These are phyloP conservation scores for Pecten maximus DNA, from an alignment of 2,888 invertebrate species.

Conservation along the genomic window DNA sequence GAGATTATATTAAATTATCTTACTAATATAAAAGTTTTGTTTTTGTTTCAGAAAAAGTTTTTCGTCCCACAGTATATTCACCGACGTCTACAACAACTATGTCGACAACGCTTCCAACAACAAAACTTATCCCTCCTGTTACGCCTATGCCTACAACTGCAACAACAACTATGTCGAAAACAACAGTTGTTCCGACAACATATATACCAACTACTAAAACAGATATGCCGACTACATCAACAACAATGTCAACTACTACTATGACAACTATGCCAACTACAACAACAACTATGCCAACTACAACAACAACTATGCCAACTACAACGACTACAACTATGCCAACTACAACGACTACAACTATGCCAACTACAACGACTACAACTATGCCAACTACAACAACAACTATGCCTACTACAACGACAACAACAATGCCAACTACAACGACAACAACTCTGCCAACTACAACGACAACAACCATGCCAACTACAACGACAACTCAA, in stretches of 20 bases:
- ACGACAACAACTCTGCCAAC: not conserved
- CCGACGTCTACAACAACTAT: conserved; percentile 19
- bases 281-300: not conserved
- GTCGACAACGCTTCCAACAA: not conserved
- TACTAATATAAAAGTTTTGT: too few species aligned
- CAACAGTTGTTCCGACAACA: not conserved
- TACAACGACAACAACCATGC: conserved; percentile 19
- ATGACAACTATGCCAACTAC: conserved; percentile 2
- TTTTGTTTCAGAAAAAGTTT: not conserved
- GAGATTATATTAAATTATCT: not conserved
- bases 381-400: conserved; percentile 28
- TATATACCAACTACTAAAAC: not conserved
- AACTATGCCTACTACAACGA: not conserved
- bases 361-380: not conserved
- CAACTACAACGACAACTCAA: not conserved
- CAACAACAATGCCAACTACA: not conserved
- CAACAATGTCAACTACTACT: not conserved
- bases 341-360: not conserved
- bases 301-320: not conserved
- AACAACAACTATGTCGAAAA: not conserved
- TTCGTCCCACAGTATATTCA: not conserved
- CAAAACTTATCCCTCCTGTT: not conserved
- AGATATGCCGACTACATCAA: not conserved
- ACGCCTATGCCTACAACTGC: not conserved
- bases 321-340: not conserved